Evolutionary conservation across 2,888 invertebrate species (phyloP).

Genomic region (Xestia ashworthii): DNA sequence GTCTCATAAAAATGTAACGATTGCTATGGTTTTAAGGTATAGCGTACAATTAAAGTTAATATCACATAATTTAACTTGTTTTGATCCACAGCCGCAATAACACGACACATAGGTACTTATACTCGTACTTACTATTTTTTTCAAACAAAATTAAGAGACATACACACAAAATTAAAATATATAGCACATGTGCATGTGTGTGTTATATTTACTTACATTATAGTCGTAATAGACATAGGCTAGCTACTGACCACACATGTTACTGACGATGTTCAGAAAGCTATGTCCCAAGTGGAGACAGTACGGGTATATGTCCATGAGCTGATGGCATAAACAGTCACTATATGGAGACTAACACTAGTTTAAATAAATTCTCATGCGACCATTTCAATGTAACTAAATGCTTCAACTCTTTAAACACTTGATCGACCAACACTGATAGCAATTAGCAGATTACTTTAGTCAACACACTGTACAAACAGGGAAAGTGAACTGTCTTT

Average conservation of each 20-base stretch:
- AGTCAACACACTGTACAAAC: slow-evolving; percentile 41
- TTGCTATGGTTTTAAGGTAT: neutral
- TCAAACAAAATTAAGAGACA: too few species aligned
- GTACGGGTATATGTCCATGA: neutral
- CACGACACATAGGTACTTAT: too few species aligned
- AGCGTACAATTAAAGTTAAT: neutral
- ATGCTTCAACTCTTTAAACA: slow-evolving; percentile 1
- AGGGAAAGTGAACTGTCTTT: slow-evolving; percentile 40
- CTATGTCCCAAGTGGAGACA: too few species aligned
- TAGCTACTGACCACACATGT: too few species aligned
- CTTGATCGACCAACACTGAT: slow-evolving; percentile 24
- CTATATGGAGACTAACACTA: neutral
- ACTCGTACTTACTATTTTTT: too few species aligned
- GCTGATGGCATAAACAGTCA: neutral
- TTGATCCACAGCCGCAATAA: too few species aligned
- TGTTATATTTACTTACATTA: too few species aligned
- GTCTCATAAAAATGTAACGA: neutral
- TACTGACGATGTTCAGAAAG: too few species aligned
- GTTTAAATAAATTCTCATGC: neutral
- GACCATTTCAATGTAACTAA: slow-evolving; percentile 1
- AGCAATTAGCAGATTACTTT: slow-evolving; percentile 40
- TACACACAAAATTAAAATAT: too few species aligned
- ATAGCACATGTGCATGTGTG: too few species aligned
- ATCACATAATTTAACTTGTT: too few species aligned
- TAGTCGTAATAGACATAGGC: too few species aligned